Conservation (phyloP, 2,797 vertebrate genomes). For the Pangasius macronema region DNA sequence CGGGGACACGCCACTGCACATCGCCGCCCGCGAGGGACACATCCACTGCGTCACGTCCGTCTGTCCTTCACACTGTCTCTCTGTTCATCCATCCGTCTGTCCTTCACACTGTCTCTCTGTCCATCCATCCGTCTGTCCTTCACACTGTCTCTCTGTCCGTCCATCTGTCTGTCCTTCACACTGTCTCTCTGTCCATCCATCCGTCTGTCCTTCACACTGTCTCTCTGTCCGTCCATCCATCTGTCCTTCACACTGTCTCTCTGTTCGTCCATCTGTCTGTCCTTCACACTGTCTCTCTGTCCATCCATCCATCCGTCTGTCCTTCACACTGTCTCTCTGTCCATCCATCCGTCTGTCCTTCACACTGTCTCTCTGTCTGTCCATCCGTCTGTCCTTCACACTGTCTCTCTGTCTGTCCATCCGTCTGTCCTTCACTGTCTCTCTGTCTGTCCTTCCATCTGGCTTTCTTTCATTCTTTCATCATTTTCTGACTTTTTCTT, state of each 20-base stretch:
- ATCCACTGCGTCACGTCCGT: conserved; percentile 88
- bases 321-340: background rate
- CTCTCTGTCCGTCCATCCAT: background rate
- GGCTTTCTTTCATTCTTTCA: background rate
- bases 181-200: too few species aligned
- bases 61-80: background rate
- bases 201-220: too few species aligned
- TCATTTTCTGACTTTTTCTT: background rate
- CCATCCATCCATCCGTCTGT: background rate
- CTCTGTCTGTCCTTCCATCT: too few species aligned
- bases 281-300: too few species aligned
- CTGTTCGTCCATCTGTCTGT: background rate
- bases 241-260: background rate
- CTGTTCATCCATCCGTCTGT: background rate
- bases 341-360: background rate
- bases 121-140: background rate
- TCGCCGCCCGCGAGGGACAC: conserved; percentile 86
- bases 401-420: too few species aligned
- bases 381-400: too few species aligned
- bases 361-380: background rate
- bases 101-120: background rate
- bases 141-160: background rate
- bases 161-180: background rate
- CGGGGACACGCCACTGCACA: conserved; percentile 92
- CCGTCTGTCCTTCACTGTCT: too few species aligned